These are phyloP conservation scores for Barbus barbus DNA, from an alignment of 2,113 vertebrate genomes.

Conservation along the genomic window DNA sequence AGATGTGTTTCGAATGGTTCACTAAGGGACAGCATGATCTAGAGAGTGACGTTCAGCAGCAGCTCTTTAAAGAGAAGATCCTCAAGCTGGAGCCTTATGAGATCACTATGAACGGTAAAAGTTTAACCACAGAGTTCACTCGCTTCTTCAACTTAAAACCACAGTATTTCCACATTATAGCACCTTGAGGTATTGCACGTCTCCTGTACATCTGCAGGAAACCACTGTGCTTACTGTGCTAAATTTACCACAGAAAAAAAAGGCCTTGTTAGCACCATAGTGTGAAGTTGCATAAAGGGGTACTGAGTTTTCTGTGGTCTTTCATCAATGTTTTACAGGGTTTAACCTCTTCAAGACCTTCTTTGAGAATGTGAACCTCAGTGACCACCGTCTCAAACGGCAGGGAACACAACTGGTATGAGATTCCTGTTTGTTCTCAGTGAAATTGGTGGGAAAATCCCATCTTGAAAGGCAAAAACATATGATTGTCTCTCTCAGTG, in stretches of 20 bases:
- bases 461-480: background rate
- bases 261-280: background rate
- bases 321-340: slow-evolving; percentile 73
- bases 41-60: slow-evolving; percentile 96
- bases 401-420: slow-evolving; percentile 97
- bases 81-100: slow-evolving; percentile 97
- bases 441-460: background rate
- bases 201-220: slow-evolving; percentile 8
- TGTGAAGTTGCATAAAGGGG: background rate
- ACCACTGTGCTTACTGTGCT: background rate
- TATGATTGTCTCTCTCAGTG: slow-evolving; percentile 74
- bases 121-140: background rate
- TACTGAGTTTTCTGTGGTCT: background rate
- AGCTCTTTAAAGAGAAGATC: slow-evolving; percentile 99
- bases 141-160: background rate
- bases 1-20: slow-evolving; percentile 99
- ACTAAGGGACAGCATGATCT: slow-evolving; percentile 98
- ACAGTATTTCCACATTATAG: background rate
- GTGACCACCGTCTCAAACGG: slow-evolving; percentile 95
- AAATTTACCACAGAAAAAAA: slow-evolving; percentile 1
- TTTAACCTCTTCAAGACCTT: slow-evolving; percentile 99
- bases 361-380: slow-evolving; percentile 98
- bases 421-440: slow-evolving; percentile 40
- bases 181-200: background rate
- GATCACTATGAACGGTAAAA: slow-evolving; percentile 97